Conservation (phyloP, 2,888 invertebrate genomes). For the Hyposoter dolosus region DNA sequence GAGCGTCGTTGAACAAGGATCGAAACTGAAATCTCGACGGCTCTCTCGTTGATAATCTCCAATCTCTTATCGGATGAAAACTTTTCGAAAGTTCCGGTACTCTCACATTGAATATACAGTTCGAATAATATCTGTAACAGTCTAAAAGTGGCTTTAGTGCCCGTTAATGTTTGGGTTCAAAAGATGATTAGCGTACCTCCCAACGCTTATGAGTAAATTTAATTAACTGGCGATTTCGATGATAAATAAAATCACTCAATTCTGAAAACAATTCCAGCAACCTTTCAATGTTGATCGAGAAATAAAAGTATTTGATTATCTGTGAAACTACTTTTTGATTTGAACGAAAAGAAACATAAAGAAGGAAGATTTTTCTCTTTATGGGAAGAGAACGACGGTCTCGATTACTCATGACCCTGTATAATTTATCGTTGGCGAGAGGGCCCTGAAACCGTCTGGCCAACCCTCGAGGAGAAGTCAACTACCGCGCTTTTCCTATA, state of each 20-base stretch:
- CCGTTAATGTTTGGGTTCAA: neutral
- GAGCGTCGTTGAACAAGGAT: conserved; percentile 28
- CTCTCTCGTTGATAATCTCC: conserved; percentile 41
- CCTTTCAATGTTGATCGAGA: neutral
- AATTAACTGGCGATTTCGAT: neutral
- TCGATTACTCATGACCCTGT: conserved; percentile 18
- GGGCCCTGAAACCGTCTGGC: conserved; percentile 37
- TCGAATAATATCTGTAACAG: neutral
- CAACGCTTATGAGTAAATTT: neutral
- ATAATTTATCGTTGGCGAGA: conserved; percentile 52
- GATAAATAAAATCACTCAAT: neutral
- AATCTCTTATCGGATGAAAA: conserved; percentile 44
- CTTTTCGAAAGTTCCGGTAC: conserved; percentile 30
- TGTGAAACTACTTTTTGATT: conserved; percentile 11
- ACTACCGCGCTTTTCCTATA: conserved; percentile 25
- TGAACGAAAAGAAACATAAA: neutral
- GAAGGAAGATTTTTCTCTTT: conserved; percentile 11
- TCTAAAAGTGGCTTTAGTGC: neutral
- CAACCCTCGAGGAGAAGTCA: conserved; percentile 43
- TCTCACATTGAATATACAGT: conserved; percentile 2
- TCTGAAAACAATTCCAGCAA: neutral
- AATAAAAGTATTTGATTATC: neutral
- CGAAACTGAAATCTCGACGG: conserved; percentile 34
- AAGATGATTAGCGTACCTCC: neutral
- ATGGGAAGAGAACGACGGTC: neutral